phyloP scores from a whole-genome alignment of 2,888 invertebrate species.

The Ophion ellenae region DNA sequence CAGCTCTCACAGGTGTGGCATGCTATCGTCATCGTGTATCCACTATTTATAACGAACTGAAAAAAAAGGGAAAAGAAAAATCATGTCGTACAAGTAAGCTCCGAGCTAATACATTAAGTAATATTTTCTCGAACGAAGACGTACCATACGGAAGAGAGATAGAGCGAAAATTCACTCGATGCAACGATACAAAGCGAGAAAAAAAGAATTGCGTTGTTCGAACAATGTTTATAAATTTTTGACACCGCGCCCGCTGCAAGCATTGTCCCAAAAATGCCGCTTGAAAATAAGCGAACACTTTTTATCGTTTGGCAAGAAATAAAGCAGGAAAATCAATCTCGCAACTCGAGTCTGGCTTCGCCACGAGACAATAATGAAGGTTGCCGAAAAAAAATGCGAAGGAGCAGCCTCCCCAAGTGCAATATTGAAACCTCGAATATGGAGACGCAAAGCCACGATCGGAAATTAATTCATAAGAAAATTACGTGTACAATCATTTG shows the following conservation, averaged over 20 bases:
- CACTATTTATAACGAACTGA: conserved; percentile 60
- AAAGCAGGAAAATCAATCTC: conserved; percentile 48
- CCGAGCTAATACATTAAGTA: conserved; percentile 40
- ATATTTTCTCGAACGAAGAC: conserved; percentile 44
- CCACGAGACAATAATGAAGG: conserved; percentile 80
- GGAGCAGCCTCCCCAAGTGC: conserved; percentile 69
- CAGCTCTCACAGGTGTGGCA: conserved; percentile 66
- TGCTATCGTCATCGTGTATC: conserved; percentile 56
- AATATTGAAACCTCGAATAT: conserved; percentile 66
- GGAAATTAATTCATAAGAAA: conserved; percentile 33
- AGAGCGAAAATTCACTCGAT: conserved; percentile 32
- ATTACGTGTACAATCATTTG: conserved; percentile 46
- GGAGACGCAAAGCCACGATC: conserved; percentile 15
- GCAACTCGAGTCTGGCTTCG: conserved; percentile 72
- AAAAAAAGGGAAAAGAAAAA: conserved; percentile 37
- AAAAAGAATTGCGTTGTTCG: not conserved
- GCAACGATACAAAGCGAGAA: conserved; percentile 27
- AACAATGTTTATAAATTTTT: conserved; percentile 49
- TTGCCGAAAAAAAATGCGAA: conserved; percentile 58
- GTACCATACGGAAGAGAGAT: conserved; percentile 1
- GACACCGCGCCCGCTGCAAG: conserved; percentile 1
- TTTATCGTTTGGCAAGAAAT: conserved; percentile 28
- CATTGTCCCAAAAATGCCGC: conserved; percentile 8
- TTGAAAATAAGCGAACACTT: conserved; percentile 61
- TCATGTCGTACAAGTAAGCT: conserved; percentile 66